phyloP scores from a whole-genome alignment of 2,113 vertebrate genomes.

The Tachysurus fulvidraco region DNA sequence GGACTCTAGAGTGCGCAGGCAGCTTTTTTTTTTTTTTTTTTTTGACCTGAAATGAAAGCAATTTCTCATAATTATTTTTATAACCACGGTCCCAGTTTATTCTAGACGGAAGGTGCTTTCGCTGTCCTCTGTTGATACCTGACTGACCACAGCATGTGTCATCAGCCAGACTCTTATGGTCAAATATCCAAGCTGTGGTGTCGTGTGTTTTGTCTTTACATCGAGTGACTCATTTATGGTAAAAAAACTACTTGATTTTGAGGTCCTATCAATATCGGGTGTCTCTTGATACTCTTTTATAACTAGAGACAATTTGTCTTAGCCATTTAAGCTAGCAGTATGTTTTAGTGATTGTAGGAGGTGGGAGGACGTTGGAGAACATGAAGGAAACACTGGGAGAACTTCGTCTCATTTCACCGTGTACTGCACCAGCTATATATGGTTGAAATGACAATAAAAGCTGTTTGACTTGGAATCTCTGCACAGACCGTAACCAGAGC shows the following conservation, averaged over 20 bases:
- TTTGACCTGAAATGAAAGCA: conserved; percentile 40
- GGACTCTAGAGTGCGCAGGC: neutral
- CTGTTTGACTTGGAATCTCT: neutral
- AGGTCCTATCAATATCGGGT: neutral
- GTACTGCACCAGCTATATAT: no score
- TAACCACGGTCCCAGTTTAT: conserved; percentile 17
- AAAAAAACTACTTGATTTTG: neutral
- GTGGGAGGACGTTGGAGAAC: neutral
- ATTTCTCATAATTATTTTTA: conserved; percentile 32
- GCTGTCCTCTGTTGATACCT: neutral
- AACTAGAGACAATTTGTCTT: no score
- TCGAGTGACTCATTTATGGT: neutral
- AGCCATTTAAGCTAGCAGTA: neutral
- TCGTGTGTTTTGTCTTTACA: neutral
- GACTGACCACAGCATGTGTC: neutral
- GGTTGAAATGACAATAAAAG: no score
- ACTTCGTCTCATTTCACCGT: neutral
- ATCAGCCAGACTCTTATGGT: neutral
- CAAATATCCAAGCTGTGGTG: neutral
- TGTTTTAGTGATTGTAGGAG: neutral
- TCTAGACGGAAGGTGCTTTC: conserved; percentile 19
- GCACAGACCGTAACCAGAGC: neutral
- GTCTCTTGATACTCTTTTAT: neutral
- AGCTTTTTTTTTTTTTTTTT: neutral
- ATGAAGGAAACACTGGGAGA: neutral